phyloP scores from a whole-genome alignment of 2,888 invertebrate species.

The Sericinus montela region DNA sequence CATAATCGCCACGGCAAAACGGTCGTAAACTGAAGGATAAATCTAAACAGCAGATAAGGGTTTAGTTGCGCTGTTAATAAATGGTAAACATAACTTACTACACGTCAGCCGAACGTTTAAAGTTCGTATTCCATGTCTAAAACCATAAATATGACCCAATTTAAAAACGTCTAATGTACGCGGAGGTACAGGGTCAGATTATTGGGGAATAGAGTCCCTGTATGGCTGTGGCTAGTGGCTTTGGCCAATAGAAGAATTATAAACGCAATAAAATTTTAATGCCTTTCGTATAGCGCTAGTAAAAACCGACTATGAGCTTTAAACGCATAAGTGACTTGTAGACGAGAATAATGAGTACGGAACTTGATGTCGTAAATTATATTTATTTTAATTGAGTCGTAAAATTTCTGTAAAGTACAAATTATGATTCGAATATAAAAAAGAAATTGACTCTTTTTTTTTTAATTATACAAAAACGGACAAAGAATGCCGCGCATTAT shows the following conservation, averaged over 20 bases:
- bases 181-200: not conserved
- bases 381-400: constrained; percentile 18
- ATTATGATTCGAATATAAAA: too few relatives aligned
- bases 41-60: not conserved
- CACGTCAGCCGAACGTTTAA: not conserved
- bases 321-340: not conserved
- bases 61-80: not conserved
- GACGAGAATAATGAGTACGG: constrained; percentile 3
- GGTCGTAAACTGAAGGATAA: too few relatives aligned
- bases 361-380: constrained; percentile 11
- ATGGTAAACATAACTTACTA: not conserved
- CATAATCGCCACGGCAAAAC: too few relatives aligned
- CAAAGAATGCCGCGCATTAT: too few relatives aligned
- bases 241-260: constrained; percentile 6
- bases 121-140: not conserved
- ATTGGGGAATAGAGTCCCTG: not conserved
- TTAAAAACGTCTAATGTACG: not conserved
- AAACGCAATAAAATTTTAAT: constrained; percentile 13
- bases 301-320: constrained; percentile 3
- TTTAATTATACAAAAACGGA: too few relatives aligned
- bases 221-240: not conserved
- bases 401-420: constrained; percentile 3
- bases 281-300: not conserved
- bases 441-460: too few relatives aligned
- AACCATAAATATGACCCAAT: constrained; percentile 9